Conservation (phyloP, 2,888 invertebrate genomes). For the Aplocera efformata region DNA sequence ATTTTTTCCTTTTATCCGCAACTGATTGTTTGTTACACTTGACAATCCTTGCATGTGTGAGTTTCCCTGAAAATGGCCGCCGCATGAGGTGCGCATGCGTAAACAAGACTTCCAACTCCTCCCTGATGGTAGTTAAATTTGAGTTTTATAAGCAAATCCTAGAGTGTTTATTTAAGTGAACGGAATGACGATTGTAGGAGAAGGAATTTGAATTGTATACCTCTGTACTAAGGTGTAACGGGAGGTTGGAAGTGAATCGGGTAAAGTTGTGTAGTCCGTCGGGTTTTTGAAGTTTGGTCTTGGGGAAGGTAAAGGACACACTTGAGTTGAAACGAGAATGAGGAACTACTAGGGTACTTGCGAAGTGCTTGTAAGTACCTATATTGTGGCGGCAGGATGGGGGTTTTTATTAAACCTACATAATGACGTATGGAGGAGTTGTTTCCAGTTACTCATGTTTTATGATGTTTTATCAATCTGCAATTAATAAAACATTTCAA, state of each 20-base stretch:
- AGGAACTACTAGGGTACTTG: conserved; percentile 1
- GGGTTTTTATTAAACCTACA: too few species aligned
- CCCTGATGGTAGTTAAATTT: too few species aligned
- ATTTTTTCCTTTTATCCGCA: conserved; percentile 11
- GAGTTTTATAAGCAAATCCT: too few species aligned
- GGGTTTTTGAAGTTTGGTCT: conserved; percentile 70
- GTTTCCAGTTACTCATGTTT: too few species aligned
- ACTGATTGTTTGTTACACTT: conserved; percentile 22
- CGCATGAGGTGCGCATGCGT: conserved; percentile 57
- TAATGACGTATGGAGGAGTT: too few species aligned
- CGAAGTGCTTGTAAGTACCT: too few species aligned
- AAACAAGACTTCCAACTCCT: conserved; percentile 7
- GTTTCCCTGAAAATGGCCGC: conserved; percentile 73
- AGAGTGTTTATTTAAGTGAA: too few species aligned
- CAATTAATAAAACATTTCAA: too few species aligned
- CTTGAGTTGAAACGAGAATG: conserved; percentile 28
- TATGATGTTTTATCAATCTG: too few species aligned
- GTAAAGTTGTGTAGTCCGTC: conserved; percentile 36
- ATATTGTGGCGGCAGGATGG: too few species aligned
- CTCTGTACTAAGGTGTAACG: conserved; percentile 1
- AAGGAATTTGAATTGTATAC: too few species aligned
- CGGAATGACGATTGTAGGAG: too few species aligned
- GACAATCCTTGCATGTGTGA: conserved; percentile 40
- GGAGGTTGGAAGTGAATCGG: neutral
- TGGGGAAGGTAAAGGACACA: conserved; percentile 72